phyloP scores from a whole-genome alignment of 2,888 invertebrate species.

The Pelosia muscerda region DNA sequence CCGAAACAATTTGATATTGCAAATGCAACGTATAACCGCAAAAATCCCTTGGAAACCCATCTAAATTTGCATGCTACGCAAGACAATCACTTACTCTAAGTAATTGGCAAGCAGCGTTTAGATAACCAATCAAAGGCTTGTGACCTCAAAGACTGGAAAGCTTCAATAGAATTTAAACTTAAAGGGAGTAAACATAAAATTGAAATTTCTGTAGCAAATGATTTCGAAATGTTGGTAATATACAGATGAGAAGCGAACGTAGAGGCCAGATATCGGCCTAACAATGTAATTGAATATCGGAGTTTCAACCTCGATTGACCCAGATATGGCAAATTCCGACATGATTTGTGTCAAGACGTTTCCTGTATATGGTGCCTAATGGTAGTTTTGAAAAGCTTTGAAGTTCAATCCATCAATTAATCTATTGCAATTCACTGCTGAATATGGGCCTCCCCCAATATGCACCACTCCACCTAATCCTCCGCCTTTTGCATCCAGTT shows the following conservation, averaged over 20 bases:
- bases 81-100: slow-evolving; percentile 83
- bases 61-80: slow-evolving; percentile 64
- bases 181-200: slow-evolving; percentile 37
- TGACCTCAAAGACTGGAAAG: slow-evolving; percentile 58
- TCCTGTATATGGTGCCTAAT: slow-evolving; percentile 37
- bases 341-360: slow-evolving; percentile 54
- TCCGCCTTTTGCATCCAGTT: no score
- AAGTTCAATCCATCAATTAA: no score
- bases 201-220: slow-evolving; percentile 39
- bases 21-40: slow-evolving; percentile 37
- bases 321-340: slow-evolving; percentile 59
- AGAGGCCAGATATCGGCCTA: slow-evolving; percentile 70
- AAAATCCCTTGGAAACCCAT: slow-evolving; percentile 42
- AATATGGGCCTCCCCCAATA: no score
- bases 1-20: slow-evolving; percentile 24
- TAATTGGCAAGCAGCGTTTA: slow-evolving; percentile 80
- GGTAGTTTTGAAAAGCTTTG: slow-evolving; percentile 30
- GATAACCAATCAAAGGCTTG: slow-evolving; percentile 78
- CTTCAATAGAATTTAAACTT: slow-evolving; percentile 46
- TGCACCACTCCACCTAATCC: no score
- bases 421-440: no score
- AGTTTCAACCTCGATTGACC: slow-evolving; percentile 52
- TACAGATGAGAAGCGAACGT: slow-evolving; percentile 70
- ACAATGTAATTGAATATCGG: slow-evolving; percentile 80
- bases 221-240: slow-evolving; percentile 67